Evolutionary conservation across 2,797 vertebrate species (phyloP).

Genomic region (Morelia viridis): DNA sequence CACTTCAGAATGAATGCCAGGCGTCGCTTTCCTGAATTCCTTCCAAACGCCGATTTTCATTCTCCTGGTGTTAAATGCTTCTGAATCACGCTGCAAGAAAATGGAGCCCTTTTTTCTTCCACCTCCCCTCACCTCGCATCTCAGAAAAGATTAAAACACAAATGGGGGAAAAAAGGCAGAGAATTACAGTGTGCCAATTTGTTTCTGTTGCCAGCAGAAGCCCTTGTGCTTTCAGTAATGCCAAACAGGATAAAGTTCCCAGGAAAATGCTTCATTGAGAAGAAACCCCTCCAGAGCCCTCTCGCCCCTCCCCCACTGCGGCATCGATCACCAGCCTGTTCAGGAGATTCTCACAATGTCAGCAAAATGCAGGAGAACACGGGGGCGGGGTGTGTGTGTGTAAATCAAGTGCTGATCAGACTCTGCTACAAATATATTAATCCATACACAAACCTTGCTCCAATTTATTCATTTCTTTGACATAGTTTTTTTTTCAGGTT

Average conservation of each 20-base stretch:
- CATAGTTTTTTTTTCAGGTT: not conserved
- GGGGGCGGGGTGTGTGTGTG: slow-evolving; percentile 4
- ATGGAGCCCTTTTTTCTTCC: slow-evolving; percentile 65
- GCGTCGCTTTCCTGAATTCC: slow-evolving; percentile 77
- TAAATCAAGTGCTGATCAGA: slow-evolving; percentile 22
- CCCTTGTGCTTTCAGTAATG: slow-evolving; percentile 68
- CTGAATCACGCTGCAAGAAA: slow-evolving; percentile 76
- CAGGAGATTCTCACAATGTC: slow-evolving; percentile 65
- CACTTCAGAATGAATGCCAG: slow-evolving; percentile 79
- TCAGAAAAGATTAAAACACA: slow-evolving; percentile 63
- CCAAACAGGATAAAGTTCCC: slow-evolving; percentile 72
- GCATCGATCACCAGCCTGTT: slow-evolving; percentile 49
- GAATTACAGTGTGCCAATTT: slow-evolving; percentile 66
- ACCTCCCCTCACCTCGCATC: slow-evolving; percentile 67
- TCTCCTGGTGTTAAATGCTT: slow-evolving; percentile 76
- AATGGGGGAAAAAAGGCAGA: not conserved
- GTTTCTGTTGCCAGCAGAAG: slow-evolving; percentile 70
- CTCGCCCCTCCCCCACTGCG: slow-evolving; percentile 44
- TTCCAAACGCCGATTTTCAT: slow-evolving; percentile 78
- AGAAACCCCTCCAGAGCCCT: slow-evolving; percentile 41
- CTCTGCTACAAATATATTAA: slow-evolving; percentile 21
- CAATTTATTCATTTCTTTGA: slow-evolving; percentile 11
- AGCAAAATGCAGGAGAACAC: slow-evolving; percentile 58
- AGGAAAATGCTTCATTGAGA: slow-evolving; percentile 73
- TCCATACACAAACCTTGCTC: slow-evolving; percentile 40